Evolutionary conservation across 2,888 invertebrate genomes (phyloP), one percentile per base, ranked within the genome.

Genomic region (Drosophila putrida): DNA sequence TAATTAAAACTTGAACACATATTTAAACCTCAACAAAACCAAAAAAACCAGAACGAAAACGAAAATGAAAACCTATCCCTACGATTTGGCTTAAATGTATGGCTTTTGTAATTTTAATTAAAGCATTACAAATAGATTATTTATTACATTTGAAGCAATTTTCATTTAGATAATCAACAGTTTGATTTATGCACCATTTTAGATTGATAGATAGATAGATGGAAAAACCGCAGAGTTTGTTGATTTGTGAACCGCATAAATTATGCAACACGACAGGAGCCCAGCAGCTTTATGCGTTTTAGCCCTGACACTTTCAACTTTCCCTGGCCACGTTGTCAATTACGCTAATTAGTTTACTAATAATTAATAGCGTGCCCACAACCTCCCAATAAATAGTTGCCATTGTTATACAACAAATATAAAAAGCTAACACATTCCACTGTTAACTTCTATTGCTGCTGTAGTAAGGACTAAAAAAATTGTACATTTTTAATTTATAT

Each of bases 261-360:
- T 82, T 82, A 86, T 86, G 59, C 55, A 85, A 49, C 20, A 8
- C 27, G 20, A 41, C 20, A 46, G 13, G 11, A 46, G 13, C 6
- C 20, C 9, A 36, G 46, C 58, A 55, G 15, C 43, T 62, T 62
- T 88, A 82, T 82, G 66, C 71, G 67, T 72, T 69, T 71, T 51
- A 67, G 70, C 67, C 63, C 63, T 73, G 80, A 71, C 71, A 75
- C 71, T 69, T 72, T 58, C 41, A 68, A 60, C 49, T 50, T 38
- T 55, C 27, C 41, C 68, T 43, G 51, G 64, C 66, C 72, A 55
- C 50, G 51, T 62, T 86, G 75, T 75, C 89, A 83, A 88, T 88
- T 83, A 80, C 66, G 70, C 87, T 80, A 88, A 83, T 88, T 78
- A 82, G 60, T 39, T 64, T 76, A 70, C 66, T 57, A 82, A 82